Evolutionary conservation across 1,140 invertebrate species (phyloP).

Genomic region (Drosophila ohnishii): DNA sequence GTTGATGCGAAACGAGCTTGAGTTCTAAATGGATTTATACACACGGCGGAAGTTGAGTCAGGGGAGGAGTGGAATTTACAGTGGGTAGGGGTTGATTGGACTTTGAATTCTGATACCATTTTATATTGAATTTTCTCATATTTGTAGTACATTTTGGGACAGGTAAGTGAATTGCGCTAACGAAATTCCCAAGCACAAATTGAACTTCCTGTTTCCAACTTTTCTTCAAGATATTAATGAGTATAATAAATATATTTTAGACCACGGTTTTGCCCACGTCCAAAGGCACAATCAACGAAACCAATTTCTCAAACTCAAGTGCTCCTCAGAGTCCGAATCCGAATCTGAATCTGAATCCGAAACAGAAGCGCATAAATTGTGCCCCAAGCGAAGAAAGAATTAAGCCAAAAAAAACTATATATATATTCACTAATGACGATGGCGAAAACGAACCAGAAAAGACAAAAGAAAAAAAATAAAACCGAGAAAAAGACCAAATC

Average conservation of each 20-base stretch:
- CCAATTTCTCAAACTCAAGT: conserved; percentile 72
- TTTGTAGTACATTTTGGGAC: not conserved
- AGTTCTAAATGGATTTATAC: conserved; percentile 53
- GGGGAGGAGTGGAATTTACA: conserved; percentile 18
- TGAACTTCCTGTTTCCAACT: not conserved
- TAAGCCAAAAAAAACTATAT: conserved; percentile 43
- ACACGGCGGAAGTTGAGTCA: conserved; percentile 59
- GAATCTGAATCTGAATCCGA: conserved; percentile 41
- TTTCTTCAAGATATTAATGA: not conserved
- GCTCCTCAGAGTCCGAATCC: conserved; percentile 42
- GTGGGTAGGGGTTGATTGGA: not conserved
- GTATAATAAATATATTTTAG: not conserved
- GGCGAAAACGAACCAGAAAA: conserved; percentile 14
- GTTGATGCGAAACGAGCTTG: conserved; percentile 47
- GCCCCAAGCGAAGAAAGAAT: conserved; percentile 53
- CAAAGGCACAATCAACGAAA: conserved; percentile 64
- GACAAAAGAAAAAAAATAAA: conserved; percentile 16
- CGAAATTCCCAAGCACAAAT: too few relatives aligned
- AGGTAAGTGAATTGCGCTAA: not conserved
- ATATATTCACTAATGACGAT: conserved; percentile 64
- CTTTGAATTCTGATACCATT: not conserved
- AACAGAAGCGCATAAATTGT: conserved; percentile 75
- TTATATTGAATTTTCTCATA: conserved; percentile 4
- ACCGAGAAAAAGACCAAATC: conserved; percentile 14
- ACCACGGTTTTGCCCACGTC: conserved; percentile 16